These are phyloP conservation scores for Cheilosia vulpina DNA, from an alignment of 2,888 invertebrate species.

Conservation along the genomic window DNA sequence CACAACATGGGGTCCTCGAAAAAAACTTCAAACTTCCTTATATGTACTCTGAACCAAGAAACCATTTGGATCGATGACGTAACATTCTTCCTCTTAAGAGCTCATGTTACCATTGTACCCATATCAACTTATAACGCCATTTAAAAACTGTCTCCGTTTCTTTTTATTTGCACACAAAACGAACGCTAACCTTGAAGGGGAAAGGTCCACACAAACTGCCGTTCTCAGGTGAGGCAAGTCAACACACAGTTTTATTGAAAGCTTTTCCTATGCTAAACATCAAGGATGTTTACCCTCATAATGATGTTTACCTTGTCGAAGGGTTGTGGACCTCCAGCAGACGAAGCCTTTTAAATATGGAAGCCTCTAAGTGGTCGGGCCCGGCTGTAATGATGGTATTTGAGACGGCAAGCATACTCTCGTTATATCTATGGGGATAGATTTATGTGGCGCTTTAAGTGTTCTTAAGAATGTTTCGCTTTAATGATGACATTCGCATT, in stretches of 20 bases:
- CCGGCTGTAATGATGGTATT: conserved; percentile 44
- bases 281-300: conserved; percentile 72
- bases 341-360: conserved; percentile 66
- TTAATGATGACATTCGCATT: conserved; percentile 69
- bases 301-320: conserved; percentile 74
- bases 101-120: neutral
- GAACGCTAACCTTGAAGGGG: conserved; percentile 67
- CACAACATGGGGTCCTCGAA: too few species aligned
- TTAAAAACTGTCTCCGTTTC: conserved; percentile 19
- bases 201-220: conserved; percentile 25
- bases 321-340: conserved; percentile 71
- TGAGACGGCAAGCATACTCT: conserved; percentile 56
- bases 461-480: conserved; percentile 54
- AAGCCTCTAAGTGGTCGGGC: conserved; percentile 55
- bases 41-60: too few species aligned
- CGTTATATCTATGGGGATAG: conserved; percentile 11
- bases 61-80: too few species aligned
- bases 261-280: conserved; percentile 66
- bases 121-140: conserved; percentile 42
- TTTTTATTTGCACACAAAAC: conserved; percentile 22
- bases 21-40: too few species aligned
- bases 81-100: neutral
- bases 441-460: conserved; percentile 50
- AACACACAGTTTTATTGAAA: conserved; percentile 66
- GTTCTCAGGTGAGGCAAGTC: conserved; percentile 49